phyloP scores from a whole-genome alignment of 2,888 invertebrate genomes.

The Andrena marginata region DNA sequence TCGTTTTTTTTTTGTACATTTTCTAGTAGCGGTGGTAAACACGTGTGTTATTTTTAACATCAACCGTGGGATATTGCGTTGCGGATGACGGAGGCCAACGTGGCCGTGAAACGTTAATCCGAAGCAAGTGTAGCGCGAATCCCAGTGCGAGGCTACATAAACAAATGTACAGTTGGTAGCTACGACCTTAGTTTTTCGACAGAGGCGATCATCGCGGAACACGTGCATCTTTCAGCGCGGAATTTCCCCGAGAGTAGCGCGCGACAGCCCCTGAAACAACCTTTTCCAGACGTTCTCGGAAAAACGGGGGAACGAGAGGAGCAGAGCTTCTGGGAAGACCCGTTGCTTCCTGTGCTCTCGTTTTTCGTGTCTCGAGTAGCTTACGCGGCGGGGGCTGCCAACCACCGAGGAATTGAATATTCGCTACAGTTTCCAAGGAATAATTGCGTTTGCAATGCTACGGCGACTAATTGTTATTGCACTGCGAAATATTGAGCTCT shows the following conservation, averaged over 20 bases:
- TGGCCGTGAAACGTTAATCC: constrained; percentile 29
- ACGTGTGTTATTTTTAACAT: too few species aligned
- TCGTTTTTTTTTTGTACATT: too few species aligned
- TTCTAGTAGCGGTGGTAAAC: too few species aligned
- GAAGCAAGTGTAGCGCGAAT: constrained; percentile 22
- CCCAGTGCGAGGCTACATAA: constrained; percentile 12
- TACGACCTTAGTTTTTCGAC: not conserved
- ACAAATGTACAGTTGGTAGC: constrained; percentile 17
- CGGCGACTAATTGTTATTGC: not conserved
- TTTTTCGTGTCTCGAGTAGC: constrained; percentile 59
- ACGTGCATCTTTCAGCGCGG: constrained; percentile 13
- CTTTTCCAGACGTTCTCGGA: constrained; percentile 54
- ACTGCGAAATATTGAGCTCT: not conserved
- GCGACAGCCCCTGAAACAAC: constrained; percentile 53
- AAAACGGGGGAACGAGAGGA: constrained; percentile 45
- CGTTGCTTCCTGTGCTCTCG: constrained; percentile 67
- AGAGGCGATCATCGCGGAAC: not conserved
- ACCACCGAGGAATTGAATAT: constrained; percentile 25
- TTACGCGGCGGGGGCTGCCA: not conserved
- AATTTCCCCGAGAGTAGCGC: constrained; percentile 32
- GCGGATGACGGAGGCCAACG: not conserved
- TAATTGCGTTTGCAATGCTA: constrained; percentile 6
- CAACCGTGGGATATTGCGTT: not conserved
- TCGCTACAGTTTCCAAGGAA: constrained; percentile 3
- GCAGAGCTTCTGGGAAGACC: constrained; percentile 65